Evolutionary conservation across 2,888 invertebrate species (phyloP).

Genomic region (Hypomecis punctinalis): DNA sequence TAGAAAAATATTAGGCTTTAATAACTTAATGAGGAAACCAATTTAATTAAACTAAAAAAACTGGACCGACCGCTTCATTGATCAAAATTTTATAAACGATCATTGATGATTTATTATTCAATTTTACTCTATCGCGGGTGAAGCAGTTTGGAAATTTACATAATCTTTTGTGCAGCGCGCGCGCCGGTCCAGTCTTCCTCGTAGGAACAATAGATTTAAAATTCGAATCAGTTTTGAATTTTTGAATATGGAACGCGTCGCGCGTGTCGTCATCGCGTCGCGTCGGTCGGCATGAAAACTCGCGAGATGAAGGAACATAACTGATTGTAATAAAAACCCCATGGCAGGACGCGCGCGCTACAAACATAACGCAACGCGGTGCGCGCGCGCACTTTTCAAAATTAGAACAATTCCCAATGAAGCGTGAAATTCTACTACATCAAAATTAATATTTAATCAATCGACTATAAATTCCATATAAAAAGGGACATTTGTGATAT

Average conservation of each 20-base stretch:
- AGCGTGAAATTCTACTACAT: too few species aligned
- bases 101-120: background rate
- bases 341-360: slow-evolving; percentile 38
- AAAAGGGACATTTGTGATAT: too few species aligned
- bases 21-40: background rate
- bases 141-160: slow-evolving; percentile 9
- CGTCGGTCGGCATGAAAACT: slow-evolving; percentile 27
- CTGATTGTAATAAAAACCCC: slow-evolving; percentile 47
- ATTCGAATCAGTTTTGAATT: slow-evolving; percentile 20
- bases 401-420: background rate
- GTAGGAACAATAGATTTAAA: slow-evolving; percentile 21
- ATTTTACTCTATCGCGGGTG: background rate
- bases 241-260: slow-evolving; percentile 16
- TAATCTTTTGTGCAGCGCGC: slow-evolving; percentile 10
- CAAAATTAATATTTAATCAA: too few species aligned
- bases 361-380: slow-evolving; percentile 33
- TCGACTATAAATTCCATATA: too few species aligned
- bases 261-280: slow-evolving; percentile 16
- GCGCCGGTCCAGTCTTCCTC: slow-evolving; percentile 1
- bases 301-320: slow-evolving; percentile 44
- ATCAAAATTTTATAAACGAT: background rate
- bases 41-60: background rate
- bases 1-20: too few species aligned
- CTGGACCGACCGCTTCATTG: background rate
- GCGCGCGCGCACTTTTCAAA: slow-evolving; percentile 26